Evolutionary conservation across 2,797 vertebrate genomes (phyloP), one percentile per base, ranked within the genome.

Genomic region (Orestias chungarensis): DNA sequence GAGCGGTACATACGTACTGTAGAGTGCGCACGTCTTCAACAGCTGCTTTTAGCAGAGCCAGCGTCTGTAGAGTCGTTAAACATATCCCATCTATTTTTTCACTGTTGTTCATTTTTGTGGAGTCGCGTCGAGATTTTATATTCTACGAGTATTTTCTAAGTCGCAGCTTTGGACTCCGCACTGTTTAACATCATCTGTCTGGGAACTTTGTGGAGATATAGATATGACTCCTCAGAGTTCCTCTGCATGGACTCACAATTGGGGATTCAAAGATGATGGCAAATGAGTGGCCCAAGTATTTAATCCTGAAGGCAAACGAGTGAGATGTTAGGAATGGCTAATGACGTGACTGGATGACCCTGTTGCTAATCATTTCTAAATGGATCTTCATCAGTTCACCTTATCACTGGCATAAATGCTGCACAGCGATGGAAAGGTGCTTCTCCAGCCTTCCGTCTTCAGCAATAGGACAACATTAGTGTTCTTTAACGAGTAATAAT

Each of bases 11-110:
- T 79, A 83, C 81, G 87, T 88, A 82, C 86, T 82, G 76, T 87
- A 75, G 83, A 82, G 74, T 89, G 79, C 92, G 90, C 90, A 91
- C 92, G 90, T 88, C 78, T 71, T 42, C 84, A 74, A 75, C 77
- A 66, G 38, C 85, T 83, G 74, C 80, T 85, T 77, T 73, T 52
- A 79, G 87, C 86, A 87, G 73, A 86, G 78, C 73, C 78, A 80
- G 80, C 71, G 64, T 81, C 82, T 84, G 78, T 89, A 74, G 84
- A 74, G 59, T 86, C 78, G 71, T 88, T 70, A 81, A 88, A 90
- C 88, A 89, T 86, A 88, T 88, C 88, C 84, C 80, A 61, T 80
- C 73, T 74, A 62, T 68, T 61, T 50, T 73, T 77, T 70, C 29
- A 25, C 74, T 62, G 70, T 76, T 66, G 65, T 67, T 74, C 2